These are phyloP conservation scores for Orussus abietinus DNA, from an alignment of 1,140 invertebrate species.

Conservation along the genomic window DNA sequence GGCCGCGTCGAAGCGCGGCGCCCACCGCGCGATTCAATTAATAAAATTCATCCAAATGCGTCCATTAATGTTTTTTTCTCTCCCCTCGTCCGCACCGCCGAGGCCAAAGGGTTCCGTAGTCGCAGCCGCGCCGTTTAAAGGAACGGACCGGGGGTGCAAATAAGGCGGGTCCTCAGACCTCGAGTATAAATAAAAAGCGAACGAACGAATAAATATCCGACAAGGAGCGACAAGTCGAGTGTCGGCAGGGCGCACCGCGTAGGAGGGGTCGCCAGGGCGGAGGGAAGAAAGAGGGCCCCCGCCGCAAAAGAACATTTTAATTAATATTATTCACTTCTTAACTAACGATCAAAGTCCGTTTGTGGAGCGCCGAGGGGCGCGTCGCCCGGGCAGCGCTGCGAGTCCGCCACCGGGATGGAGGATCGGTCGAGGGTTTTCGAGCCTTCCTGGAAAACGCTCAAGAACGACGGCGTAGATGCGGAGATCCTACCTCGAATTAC, in stretches of 20 bases:
- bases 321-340: slow-evolving; percentile 51
- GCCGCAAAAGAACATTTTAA: slow-evolving; percentile 46
- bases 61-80: slow-evolving; percentile 45
- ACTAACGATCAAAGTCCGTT: slow-evolving; percentile 43
- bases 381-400: too few species aligned
- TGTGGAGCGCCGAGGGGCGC: slow-evolving; percentile 12
- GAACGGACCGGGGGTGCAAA: slow-evolving; percentile 38
- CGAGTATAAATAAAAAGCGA: slow-evolving; percentile 50
- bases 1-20: slow-evolving; percentile 24
- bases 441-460: neutral
- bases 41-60: slow-evolving; percentile 48
- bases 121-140: slow-evolving; percentile 37
- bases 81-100: slow-evolving; percentile 17
- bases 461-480: too few species aligned
- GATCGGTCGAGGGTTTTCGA: neutral
- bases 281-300: slow-evolving; percentile 28
- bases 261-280: slow-evolving; percentile 19
- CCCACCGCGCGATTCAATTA: slow-evolving; percentile 43
- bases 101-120: slow-evolving; percentile 32
- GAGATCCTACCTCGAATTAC: too few species aligned
- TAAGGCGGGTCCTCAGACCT: slow-evolving; percentile 43
- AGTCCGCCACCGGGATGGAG: too few species aligned
- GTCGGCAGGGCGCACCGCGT: slow-evolving; percentile 17
- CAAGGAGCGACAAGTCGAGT: slow-evolving; percentile 46
- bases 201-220: slow-evolving; percentile 50